These are phyloP conservation scores for Drosophila rhopaloa DNA, from an alignment of 1,140 invertebrate genomes.

Conservation along the genomic window DNA sequence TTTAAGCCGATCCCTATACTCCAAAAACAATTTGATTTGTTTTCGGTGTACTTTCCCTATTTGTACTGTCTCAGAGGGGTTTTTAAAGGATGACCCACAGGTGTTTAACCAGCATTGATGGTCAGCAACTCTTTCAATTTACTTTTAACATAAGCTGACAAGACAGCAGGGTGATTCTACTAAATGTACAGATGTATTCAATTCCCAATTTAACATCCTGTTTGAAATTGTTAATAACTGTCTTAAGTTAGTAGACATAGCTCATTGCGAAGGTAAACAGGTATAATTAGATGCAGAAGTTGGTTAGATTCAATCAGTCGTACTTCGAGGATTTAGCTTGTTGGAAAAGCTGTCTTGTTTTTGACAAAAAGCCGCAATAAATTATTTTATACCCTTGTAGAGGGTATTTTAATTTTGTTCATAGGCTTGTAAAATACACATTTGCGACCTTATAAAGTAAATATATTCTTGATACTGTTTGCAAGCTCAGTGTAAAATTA, in stretches of 20 bases:
- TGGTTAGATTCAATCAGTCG: neutral
- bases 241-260: neutral
- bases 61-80: neutral
- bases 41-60: neutral
- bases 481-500: no score
- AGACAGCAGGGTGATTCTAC: neutral
- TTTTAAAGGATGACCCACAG: neutral
- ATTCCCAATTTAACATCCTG: neutral
- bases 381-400: neutral
- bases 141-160: no score
- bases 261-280: constrained; percentile 49
- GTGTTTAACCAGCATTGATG: neutral
- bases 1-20: no score
- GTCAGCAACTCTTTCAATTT: neutral
- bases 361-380: neutral
- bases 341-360: neutral
- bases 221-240: neutral
- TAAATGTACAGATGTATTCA: neutral
- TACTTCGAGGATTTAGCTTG: constrained; percentile 1
- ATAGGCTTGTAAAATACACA: no score
- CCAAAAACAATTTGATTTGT: neutral
- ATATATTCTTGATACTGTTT: no score
- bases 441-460: no score
- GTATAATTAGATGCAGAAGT: constrained; percentile 18
- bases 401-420: no score